phyloP scores from a whole-genome alignment of 2,113 vertebrate species.

The Cranoglanis bouderius region DNA sequence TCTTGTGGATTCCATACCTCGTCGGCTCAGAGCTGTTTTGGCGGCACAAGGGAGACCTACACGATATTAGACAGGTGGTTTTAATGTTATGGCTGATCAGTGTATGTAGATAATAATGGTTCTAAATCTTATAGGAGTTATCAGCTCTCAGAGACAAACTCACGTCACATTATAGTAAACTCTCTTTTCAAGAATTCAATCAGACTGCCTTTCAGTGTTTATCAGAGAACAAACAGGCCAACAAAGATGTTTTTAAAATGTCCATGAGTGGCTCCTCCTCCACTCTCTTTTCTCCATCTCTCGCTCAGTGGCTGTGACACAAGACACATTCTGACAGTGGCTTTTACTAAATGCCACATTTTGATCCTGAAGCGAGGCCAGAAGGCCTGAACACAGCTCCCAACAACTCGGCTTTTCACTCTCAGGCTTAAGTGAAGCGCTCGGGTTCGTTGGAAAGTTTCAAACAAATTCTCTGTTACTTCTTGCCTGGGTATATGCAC shows the following conservation, averaged over 20 bases:
- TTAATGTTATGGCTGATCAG: no score
- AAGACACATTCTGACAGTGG: conserved; percentile 35
- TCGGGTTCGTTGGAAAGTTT: background rate
- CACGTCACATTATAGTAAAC: background rate
- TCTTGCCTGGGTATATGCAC: conserved; percentile 4
- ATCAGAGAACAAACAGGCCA: conserved; percentile 23
- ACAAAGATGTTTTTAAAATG: background rate
- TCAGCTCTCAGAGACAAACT: background rate
- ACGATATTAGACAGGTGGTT: no score
- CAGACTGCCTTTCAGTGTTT: background rate
- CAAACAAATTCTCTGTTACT: conserved; percentile 23
- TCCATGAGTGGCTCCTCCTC: background rate
- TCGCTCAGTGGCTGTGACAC: background rate
- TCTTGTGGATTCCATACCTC: no score
- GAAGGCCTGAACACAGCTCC: conserved; percentile 9
- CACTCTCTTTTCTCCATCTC: background rate
- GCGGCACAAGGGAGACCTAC: no score
- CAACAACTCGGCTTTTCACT: background rate
- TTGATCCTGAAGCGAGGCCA: conserved; percentile 22
- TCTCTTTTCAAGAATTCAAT: background rate
- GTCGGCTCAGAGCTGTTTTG: no score
- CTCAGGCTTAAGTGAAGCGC: background rate
- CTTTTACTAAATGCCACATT: conserved; percentile 62
- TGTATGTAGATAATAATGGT: background rate
- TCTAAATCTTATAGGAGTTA: background rate